Base-by-base conservation (phyloP, 2,888 invertebrate genomes). In the Polietes domitor region DNA sequence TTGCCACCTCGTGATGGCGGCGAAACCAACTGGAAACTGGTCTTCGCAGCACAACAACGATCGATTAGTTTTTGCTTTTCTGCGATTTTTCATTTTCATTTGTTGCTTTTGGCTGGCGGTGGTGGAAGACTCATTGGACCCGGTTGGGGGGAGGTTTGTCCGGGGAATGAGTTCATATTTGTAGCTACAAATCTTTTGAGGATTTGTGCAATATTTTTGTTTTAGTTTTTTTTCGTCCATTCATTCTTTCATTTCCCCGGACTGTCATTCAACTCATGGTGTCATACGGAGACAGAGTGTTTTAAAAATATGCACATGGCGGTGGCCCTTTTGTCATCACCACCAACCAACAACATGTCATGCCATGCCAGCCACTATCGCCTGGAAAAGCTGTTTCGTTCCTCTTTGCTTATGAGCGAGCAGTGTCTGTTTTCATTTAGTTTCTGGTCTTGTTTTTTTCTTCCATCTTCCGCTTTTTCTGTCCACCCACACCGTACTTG, bases 271-370 rank as follows among this genome's bases (percentile, higher is more conserved):
- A 26, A 58, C 15, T 58, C 12, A 15, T 58, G 58, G 4, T 58
- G 58, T 10, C 26, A 26, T 3, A n/a, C 28, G 21, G 43, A 58
- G 58, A 3, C 15, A 6, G 9, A 53, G 32, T 47, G 32, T 58
- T 24, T 41, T 32, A 41, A 37, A 71, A 71, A 73, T 28, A 74
- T 50, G 73, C 21, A 50, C 1, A 47, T 72, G 32, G 61, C 32
- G 71, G 47, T 47, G 65, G 72, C 82, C 75, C 82, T 79, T 82
- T 83, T 83, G 79, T 80, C 80, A 83, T 73, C 80, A 77, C 73
- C 78, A 76, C 58, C 75, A 50, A n/a, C n/a, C n/a, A n/a, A n/a
- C n/a, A n/a, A n/a, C n/a, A n/a, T n/a, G n/a, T n/a, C n/a, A n/a
- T n/a, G n/a, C n/a, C n/a, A 72, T 75, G 79, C 75, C 32, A 19